Evolutionary conservation across 2,888 invertebrate genomes (phyloP), one percentile per base, ranked within the genome.

Genomic region (Sarcophaga carnaria): DNA sequence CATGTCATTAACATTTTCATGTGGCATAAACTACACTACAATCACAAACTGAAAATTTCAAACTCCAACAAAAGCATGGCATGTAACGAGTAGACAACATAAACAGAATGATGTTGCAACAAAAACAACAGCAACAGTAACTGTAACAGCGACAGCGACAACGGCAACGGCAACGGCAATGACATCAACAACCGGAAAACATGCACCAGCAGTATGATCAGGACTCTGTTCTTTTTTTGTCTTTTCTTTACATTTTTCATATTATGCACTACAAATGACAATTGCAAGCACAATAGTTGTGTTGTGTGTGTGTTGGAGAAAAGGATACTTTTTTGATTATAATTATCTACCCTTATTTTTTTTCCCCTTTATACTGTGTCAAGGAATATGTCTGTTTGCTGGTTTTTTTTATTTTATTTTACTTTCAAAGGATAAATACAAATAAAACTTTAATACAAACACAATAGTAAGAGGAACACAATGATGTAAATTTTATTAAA

Each of bases 401-500:
- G 37, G 37, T 8, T 37, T 8, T 37, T 37, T 37, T 37, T 37
- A 10, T 8, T 37, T 37, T 37, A 27, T 37, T 37, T 37, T 37
- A 2, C 37, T 10, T 37, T 37, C 37, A 37, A 37, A 37, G 37
- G 8, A 45, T 4, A 1, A n/a, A 20, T 20, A 76, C 14, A 72
- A 54, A 69, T 27, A 74, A 62, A 70, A 64, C 45, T 71, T 20
- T 14, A 76, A 72, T 20, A 70, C 20, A 74, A 71, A 71, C 45
- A 78, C 64, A 75, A 71, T 17, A 75, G 72, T 60, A 74, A 71
- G 71, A 66, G 71, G 64, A 75, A 79, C 14, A 75, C 63, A 60
- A 66, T 75, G 64, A 75, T 71, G 70, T 4, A 85, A 82, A 82
- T 67, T 82, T 75, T 75, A 82, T 82, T 85, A 82, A 82, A 85